Evolutionary conservation across 2,888 invertebrate genomes (phyloP).

Genomic region (Quadroppia sp.): DNA sequence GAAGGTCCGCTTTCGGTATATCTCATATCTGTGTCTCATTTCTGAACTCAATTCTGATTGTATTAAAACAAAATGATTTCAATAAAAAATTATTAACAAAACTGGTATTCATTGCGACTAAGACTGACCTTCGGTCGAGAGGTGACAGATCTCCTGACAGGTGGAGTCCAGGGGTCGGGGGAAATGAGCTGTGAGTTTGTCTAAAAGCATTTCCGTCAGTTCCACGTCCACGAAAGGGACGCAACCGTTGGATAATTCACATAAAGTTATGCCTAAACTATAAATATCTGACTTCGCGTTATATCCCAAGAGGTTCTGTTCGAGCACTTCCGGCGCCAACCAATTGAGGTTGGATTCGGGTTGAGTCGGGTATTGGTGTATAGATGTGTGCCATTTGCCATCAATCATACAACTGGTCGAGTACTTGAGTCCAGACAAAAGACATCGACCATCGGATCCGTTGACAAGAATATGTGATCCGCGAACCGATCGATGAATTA

Average conservation of each 20-base stretch:
- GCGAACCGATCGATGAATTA: conserved; percentile 64
- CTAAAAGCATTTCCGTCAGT: conserved; percentile 83
- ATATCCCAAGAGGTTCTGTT: conserved; percentile 82
- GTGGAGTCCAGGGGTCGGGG: conserved; percentile 52
- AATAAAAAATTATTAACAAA: conserved; percentile 18
- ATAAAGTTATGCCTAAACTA: conserved; percentile 79
- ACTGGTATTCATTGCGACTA: not conserved
- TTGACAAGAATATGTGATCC: conserved; percentile 79
- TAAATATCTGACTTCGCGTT: conserved; percentile 86
- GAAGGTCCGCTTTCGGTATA: conserved; percentile 58
- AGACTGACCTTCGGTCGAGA: conserved; percentile 36
- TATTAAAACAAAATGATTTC: no score
- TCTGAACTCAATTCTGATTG: conserved; percentile 45
- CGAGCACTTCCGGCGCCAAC: conserved; percentile 84
- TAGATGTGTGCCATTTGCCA: conserved; percentile 64
- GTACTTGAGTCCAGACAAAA: conserved; percentile 73
- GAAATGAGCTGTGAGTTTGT: conserved; percentile 72
- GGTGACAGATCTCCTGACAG: conserved; percentile 39
- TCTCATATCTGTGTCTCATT: conserved; percentile 45
- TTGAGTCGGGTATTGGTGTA: conserved; percentile 71
- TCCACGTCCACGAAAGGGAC: conserved; percentile 80
- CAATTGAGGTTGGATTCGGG: conserved; percentile 73
- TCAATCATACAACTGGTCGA: conserved; percentile 68
- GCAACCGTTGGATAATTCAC: conserved; percentile 82
- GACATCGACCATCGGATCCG: conserved; percentile 63